These are phyloP conservation scores for Drosophila anomalipes DNA, from an alignment of 2,888 invertebrate species.

Conservation along the genomic window DNA sequence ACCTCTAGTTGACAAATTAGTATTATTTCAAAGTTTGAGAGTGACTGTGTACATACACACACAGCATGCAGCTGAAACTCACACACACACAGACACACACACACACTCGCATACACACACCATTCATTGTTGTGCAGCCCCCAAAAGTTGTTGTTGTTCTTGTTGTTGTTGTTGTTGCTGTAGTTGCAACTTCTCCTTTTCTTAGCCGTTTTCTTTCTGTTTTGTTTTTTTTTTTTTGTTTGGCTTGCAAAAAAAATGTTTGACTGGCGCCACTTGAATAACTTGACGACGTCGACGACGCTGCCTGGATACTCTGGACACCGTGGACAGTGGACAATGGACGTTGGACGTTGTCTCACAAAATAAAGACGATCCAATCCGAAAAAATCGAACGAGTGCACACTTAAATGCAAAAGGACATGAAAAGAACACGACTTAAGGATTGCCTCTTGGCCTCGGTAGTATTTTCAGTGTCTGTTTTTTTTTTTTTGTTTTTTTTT, in stretches of 20 bases:
- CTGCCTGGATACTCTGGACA: slow-evolving; percentile 21
- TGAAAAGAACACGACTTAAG: slow-evolving; percentile 78
- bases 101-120: slow-evolving; percentile 8
- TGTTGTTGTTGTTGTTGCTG: slow-evolving; percentile 1
- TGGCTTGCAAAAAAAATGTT: slow-evolving; percentile 72
- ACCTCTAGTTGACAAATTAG: slow-evolving; percentile 1
- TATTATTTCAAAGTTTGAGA: neutral
- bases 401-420: slow-evolving; percentile 80
- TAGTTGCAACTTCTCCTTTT: slow-evolving; percentile 29
- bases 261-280: slow-evolving; percentile 84
- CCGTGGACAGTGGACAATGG: slow-evolving; percentile 8
- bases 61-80: neutral
- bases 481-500: slow-evolving; percentile 1
- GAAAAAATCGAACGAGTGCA: slow-evolving; percentile 72
- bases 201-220: slow-evolving; percentile 5
- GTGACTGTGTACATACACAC: neutral
- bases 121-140: slow-evolving; percentile 36
- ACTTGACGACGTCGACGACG: slow-evolving; percentile 66
- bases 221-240: slow-evolving; percentile 40
- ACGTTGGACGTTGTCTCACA: slow-evolving; percentile 54
- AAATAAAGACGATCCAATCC: slow-evolving; percentile 75
- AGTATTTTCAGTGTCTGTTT: slow-evolving; percentile 4
- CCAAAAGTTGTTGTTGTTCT: slow-evolving; percentile 25
- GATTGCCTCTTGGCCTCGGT: slow-evolving; percentile 52
- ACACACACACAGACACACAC: slow-evolving; percentile 15